Evolutionary conservation across 2,113 vertebrate genomes (phyloP), one percentile per base, ranked within the genome.

Genomic region (Hemichromis elongatus): DNA sequence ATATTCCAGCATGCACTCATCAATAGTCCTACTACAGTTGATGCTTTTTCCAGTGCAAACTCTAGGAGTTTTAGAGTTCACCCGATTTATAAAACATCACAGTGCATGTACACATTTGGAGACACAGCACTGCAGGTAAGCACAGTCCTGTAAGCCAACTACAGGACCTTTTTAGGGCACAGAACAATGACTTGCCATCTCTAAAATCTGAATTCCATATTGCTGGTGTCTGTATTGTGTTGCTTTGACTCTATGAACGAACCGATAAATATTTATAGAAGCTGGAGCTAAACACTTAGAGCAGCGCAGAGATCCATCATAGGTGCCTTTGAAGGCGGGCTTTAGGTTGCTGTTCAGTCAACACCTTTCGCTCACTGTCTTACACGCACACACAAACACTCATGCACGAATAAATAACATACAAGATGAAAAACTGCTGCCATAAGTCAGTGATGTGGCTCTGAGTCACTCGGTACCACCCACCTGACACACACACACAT

Each of bases 241-340:
- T 61, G 87, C 79, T 82, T 86, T 70, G 77, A 83, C 89, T 86
- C 81, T 82, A 83, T 87, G 90, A 89, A 81, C 78, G 6, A 87
- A 77, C 66, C 80, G 87, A 84, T 92, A 93, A 93, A 94, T 92
- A 94, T 95, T 95, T 95, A 94, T 86, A 92, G 88, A 83, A 90
- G 83, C 86, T 82, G 75, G 42, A 85, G 90, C 90, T 89, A 77
- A 92, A 93, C 91, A 91, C 87, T 84, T 85, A 84, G 77, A 84
- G 79, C 68, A 79, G 88, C 45, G 35, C 83, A 66, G 88, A 86
- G 24, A 93, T 92, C 84, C 89, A 92, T 94, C 90, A 93, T 68
- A 42, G 80, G 77, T 78, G 86, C 83, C 83, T 86, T 83, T 33
- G 82, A 87, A 84, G 82, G 88, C 52, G 66, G 83, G 85, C 84